These are phyloP conservation scores for Elanus axillaris DNA, from an alignment of 2,113 vertebrate genomes.

Conservation along the genomic window DNA sequence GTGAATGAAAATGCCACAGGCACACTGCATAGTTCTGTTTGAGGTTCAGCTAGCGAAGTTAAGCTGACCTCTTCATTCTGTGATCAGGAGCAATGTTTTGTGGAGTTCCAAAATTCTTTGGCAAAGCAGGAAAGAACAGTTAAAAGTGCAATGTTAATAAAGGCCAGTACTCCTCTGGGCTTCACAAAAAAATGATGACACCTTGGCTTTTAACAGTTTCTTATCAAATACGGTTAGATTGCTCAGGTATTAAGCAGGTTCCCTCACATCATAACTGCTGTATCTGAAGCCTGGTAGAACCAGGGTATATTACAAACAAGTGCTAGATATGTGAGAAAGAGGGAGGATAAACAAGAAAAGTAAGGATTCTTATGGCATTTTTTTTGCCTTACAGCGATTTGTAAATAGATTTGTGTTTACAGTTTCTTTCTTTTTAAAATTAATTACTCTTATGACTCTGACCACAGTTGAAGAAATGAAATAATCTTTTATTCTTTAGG, in stretches of 20 bases:
- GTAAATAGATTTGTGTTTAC: not conserved
- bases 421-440: not conserved
- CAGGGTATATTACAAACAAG: not conserved
- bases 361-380: not conserved
- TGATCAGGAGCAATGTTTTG: not conserved
- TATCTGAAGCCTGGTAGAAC: not conserved
- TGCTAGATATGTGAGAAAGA: not conserved
- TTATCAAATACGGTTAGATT: not conserved
- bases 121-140: not conserved
- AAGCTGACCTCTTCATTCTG: constrained; percentile 4
- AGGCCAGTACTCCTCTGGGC: not conserved
- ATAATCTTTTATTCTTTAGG: not conserved
- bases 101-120: not conserved
- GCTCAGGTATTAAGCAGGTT: not conserved
- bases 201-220: not conserved
- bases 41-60: not conserved
- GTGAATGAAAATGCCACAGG: constrained; percentile 12
- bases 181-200: not conserved
- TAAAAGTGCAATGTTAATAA: not conserved
- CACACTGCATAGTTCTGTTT: not conserved
- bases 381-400: not conserved
- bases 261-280: not conserved
- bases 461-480: not conserved
- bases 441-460: not conserved
- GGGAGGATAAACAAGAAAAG: not conserved